phyloP scores from a whole-genome alignment of 2,797 vertebrate genomes.

The Myotis daubentonii region DNA sequence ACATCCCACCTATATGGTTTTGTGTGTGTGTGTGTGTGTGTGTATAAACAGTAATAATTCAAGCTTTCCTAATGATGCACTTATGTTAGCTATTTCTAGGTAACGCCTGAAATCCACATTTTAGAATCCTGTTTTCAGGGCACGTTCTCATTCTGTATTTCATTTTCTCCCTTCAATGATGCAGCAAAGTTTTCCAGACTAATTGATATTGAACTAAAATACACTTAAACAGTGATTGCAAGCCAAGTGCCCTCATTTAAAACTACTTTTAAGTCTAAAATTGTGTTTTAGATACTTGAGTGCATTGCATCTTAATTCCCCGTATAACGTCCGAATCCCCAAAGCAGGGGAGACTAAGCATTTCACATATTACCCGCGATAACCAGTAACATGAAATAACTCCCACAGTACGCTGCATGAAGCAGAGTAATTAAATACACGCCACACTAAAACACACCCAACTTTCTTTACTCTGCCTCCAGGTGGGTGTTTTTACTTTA shows the following conservation, averaged over 20 bases:
- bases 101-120: background rate
- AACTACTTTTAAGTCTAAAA: constrained; percentile 84
- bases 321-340: constrained; percentile 78
- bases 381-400: constrained; percentile 73
- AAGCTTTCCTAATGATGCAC: constrained; percentile 5
- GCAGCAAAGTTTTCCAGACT: constrained; percentile 79
- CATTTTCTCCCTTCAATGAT: constrained; percentile 77
- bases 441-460: constrained; percentile 71
- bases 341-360: constrained; percentile 65
- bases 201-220: constrained; percentile 82
- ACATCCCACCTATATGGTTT: background rate
- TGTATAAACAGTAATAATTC: background rate
- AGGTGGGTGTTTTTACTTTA: constrained; percentile 64
- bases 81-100: constrained; percentile 21
- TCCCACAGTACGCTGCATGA: constrained; percentile 56
- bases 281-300: constrained; percentile 82
- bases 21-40: too few relatives aligned
- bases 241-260: constrained; percentile 79
- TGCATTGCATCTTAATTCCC: constrained; percentile 80
- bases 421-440: constrained; percentile 76
- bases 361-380: constrained; percentile 72
- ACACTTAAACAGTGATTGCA: constrained; percentile 83
- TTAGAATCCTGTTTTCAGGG: background rate
- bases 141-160: constrained; percentile 52
- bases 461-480: constrained; percentile 64